phyloP scores from a whole-genome alignment of 2,888 invertebrate genomes.

The Habrosyne pyritoides region DNA sequence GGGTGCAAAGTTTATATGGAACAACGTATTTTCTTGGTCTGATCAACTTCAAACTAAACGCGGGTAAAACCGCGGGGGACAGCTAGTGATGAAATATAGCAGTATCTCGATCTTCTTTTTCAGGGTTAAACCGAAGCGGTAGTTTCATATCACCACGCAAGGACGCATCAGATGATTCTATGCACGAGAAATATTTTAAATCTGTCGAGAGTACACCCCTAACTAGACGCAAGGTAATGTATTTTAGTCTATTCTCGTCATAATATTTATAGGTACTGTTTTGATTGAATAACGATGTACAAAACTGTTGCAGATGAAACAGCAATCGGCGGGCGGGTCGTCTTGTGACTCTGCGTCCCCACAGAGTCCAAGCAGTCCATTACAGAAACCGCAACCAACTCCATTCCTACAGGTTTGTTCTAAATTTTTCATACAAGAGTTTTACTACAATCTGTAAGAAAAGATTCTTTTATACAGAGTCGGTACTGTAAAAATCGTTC shows the following conservation, averaged over 20 bases:
- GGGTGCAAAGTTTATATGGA: too few species aligned
- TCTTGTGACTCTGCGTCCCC: constrained; percentile 85
- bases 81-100: constrained; percentile 7
- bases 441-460: too few species aligned
- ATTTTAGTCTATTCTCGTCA: background rate
- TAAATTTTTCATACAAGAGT: background rate
- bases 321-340: constrained; percentile 75
- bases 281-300: background rate
- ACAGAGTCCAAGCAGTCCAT: constrained; percentile 85
- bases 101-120: constrained; percentile 8
- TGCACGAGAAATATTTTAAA: constrained; percentile 91
- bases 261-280: background rate
- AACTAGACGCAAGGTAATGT: constrained; percentile 79
- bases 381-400: constrained; percentile 75
- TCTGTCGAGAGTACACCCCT: constrained; percentile 88
- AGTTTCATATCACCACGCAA: constrained; percentile 83
- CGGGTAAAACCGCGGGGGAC: too few species aligned
- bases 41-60: too few species aligned
- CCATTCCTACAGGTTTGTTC: constrained; percentile 67
- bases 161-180: constrained; percentile 89
- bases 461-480: too few species aligned
- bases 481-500: too few species aligned
- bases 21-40: too few species aligned
- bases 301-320: constrained; percentile 62
- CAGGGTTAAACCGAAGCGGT: constrained; percentile 79